Evolutionary conservation across 2,888 invertebrate genomes (phyloP).

Genomic region (Scrobipalpa costella): DNA sequence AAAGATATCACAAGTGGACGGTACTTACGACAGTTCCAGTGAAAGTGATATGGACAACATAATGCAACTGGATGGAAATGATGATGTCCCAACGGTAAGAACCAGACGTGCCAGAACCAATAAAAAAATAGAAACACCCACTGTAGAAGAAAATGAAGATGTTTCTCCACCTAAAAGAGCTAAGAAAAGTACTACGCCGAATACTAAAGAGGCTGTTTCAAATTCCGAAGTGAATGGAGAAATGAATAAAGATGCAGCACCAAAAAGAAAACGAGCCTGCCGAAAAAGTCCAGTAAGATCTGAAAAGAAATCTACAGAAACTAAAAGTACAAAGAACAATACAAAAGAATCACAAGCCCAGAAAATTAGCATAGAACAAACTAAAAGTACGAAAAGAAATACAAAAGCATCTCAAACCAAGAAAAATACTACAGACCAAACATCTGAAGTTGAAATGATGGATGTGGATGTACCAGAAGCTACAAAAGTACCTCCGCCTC

Average conservation of each 20-base stretch:
- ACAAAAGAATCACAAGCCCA: not conserved
- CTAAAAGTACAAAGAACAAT: not conserved
- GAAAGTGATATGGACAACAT: conserved; percentile 51
- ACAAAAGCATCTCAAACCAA: not conserved
- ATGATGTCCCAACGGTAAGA: conserved; percentile 52
- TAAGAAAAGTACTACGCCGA: conserved; percentile 41
- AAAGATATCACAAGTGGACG: conserved; percentile 80
- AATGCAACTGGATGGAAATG: conserved; percentile 62
- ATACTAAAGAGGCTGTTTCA: conserved; percentile 27
- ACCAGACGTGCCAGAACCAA: conserved; percentile 46
- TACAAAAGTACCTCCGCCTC: not conserved
- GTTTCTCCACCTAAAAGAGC: conserved; percentile 63
- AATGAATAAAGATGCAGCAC: conserved; percentile 15
- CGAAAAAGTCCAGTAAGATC: conserved; percentile 20
- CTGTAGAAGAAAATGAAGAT: conserved; percentile 40
- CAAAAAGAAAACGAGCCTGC: conserved; percentile 19
- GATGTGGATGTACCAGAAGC: not conserved
- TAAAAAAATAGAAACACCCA: conserved; percentile 36
- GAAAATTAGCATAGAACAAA: not conserved
- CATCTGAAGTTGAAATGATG: not conserved
- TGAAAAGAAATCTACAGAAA: conserved; percentile 6
- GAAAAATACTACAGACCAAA: not conserved
- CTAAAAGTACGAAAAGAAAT: not conserved
- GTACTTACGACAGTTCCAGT: conserved; percentile 64
- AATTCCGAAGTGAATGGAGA: conserved; percentile 24